These are phyloP conservation scores for Tupaia tana DNA, from an alignment of 2,113 vertebrate species.

Conservation along the genomic window DNA sequence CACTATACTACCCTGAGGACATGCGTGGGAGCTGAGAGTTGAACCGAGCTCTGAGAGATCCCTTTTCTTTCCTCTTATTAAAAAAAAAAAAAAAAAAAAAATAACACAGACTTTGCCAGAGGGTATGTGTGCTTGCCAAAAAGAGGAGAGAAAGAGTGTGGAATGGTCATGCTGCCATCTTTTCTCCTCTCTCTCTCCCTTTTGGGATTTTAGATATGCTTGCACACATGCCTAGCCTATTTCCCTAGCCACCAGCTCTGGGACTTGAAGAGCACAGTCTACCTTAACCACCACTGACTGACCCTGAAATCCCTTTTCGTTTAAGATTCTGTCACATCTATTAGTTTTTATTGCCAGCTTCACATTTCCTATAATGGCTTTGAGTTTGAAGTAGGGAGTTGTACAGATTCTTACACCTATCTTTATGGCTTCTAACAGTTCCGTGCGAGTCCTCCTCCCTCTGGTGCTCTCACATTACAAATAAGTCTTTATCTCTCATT, in stretches of 20 bases:
- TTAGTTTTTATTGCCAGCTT: neutral
- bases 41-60: neutral
- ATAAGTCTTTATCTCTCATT: constrained; percentile 22
- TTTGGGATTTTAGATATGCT: too few species aligned
- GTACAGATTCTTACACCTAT: neutral
- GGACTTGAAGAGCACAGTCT: too few species aligned
- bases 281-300: too few species aligned
- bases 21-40: neutral
- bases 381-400: neutral
- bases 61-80: too few species aligned
- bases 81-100: too few species aligned
- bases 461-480: neutral
- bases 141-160: too few species aligned
- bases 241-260: too few species aligned
- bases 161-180: too few species aligned
- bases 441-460: neutral
- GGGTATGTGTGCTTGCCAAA: too few species aligned
- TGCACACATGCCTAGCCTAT: too few species aligned
- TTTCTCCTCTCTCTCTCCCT: too few species aligned
- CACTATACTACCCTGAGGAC: neutral
- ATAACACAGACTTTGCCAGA: too few species aligned
- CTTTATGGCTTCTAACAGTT: neutral
- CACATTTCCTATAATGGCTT: neutral
- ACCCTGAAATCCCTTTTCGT: neutral
- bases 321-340: neutral